Conservation (phyloP, 2,113 vertebrate genomes). For the Shinisaurus crocodilurus region DNA sequence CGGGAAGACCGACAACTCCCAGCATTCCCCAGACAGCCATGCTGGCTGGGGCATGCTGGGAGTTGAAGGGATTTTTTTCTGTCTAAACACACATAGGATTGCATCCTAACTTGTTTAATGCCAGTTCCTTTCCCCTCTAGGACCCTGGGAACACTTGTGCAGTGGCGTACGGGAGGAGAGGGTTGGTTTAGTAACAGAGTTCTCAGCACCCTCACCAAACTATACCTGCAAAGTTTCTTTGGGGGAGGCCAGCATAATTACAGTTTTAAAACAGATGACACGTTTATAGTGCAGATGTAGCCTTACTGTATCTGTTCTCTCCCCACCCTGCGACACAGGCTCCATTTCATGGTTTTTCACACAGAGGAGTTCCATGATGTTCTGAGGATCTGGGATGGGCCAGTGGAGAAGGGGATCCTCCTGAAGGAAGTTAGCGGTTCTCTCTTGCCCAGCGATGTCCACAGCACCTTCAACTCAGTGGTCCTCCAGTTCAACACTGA, state of each 20-base stretch:
- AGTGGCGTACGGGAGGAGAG: background rate
- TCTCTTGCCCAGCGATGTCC: slow-evolving; percentile 83
- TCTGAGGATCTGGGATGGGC: slow-evolving; percentile 95
- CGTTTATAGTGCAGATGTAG: background rate
- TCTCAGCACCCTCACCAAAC: background rate
- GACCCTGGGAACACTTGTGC: background rate
- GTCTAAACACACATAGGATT: too few species aligned
- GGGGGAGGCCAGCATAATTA: background rate
- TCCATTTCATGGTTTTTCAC: slow-evolving; percentile 98
- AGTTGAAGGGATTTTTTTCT: too few species aligned
- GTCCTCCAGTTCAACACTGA: slow-evolving; percentile 97
- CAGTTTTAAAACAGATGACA: background rate
- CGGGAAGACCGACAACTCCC: background rate
- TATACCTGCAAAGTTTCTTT: background rate
- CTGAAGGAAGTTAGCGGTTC: slow-evolving; percentile 92
- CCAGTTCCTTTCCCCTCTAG: too few species aligned
- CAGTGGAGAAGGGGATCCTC: slow-evolving; percentile 92
- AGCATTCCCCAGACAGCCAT: background rate
- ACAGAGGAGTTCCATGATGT: slow-evolving; percentile 96
- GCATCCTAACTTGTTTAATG: background rate
- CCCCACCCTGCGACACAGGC: slow-evolving; percentile 66
- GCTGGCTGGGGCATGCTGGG: too few species aligned
- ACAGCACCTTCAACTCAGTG: slow-evolving; percentile 94
- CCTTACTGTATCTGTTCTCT: background rate
- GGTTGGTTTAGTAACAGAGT: background rate